Evolutionary conservation across 1,140 invertebrate species (phyloP), one percentile per base, ranked within the genome.

Genomic region (Drosophila oshimai): DNA sequence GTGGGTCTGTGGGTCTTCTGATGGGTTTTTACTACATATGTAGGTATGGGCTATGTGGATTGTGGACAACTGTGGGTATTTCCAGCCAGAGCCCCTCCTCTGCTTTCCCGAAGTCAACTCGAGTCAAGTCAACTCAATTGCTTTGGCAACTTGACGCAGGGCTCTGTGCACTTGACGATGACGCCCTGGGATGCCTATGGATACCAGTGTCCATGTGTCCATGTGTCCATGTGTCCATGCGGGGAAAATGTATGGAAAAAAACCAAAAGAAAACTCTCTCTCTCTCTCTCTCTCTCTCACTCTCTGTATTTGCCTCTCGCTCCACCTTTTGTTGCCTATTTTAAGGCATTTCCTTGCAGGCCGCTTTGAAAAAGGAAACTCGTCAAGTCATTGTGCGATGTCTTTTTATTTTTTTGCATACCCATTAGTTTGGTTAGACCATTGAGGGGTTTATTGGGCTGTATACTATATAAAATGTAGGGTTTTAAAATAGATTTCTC

Each of bases 71-170:
- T n/a, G n/a, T n/a, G n/a, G n/a, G n/a, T 2, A 6, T 22, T 6
- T 7, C 41, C 3, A 12, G 5, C 3, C 39, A 5, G 5, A 22
- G 37, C 17, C 10, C 31, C 6, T 9, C 13, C 12, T 1, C 10
- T 13, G 10, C 6, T 33, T 24, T 57, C 13, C 26, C 13, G 22
- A 61, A 60, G 53, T 60, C 53, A 62, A 62, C 58, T 60, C 58
- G 37, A 58, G 55, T 55, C 55, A 61, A 61, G 51, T 61, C 51
- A 42, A 72, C 45, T 71, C 67, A 73, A 73, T 73, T 72, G 70
- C 68, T 54, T 72, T 73, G 70, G 68, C 70, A 73, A 73, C 70
- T 73, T 54, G 68, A 72, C 55, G 55, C 54, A 26, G 68, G 68
- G 68, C 69, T 33, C 69, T 33, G 39, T 72, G 69, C 69, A 72